Conservation (phyloP, 1,140 invertebrate species). For the Sycophaga agraensis region DNA sequence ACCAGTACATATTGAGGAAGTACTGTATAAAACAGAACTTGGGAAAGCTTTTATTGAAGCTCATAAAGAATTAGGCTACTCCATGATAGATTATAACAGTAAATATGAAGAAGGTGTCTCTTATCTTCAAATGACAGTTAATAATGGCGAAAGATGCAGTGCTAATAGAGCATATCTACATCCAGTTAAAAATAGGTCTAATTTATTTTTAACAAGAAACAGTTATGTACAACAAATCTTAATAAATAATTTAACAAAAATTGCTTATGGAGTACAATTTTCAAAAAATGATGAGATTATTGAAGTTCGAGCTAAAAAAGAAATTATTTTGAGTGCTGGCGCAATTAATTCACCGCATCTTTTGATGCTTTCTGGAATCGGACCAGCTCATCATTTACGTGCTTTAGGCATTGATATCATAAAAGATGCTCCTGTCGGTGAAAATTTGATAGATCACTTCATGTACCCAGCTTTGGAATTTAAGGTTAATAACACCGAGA, state of each 20-base stretch:
- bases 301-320: slow-evolving; percentile 34
- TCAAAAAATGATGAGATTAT: slow-evolving; percentile 39
- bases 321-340: too few species aligned
- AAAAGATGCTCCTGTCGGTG: slow-evolving; percentile 61
- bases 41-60: neutral
- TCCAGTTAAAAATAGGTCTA: slow-evolving; percentile 66
- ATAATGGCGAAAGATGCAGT: slow-evolving; percentile 66
- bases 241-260: slow-evolving; percentile 69
- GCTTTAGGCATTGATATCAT: slow-evolving; percentile 48
- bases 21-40: neutral
- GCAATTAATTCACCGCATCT: slow-evolving; percentile 73
- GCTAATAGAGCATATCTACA: slow-evolving; percentile 69
- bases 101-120: slow-evolving; percentile 58
- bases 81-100: slow-evolving; percentile 11
- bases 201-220: slow-evolving; percentile 62
- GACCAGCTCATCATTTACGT: slow-evolving; percentile 60
- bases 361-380: slow-evolving; percentile 70
- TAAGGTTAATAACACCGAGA: neutral
- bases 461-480: slow-evolving; percentile 17
- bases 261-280: slow-evolving; percentile 61
- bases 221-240: slow-evolving; percentile 58
- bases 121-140: slow-evolving; percentile 59
- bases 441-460: slow-evolving; percentile 62
- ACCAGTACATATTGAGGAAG: slow-evolving; percentile 18
- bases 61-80: slow-evolving; percentile 1